Evolutionary conservation across 2,797 vertebrate species (phyloP).

Genomic region (Sphenodon punctatus): DNA sequence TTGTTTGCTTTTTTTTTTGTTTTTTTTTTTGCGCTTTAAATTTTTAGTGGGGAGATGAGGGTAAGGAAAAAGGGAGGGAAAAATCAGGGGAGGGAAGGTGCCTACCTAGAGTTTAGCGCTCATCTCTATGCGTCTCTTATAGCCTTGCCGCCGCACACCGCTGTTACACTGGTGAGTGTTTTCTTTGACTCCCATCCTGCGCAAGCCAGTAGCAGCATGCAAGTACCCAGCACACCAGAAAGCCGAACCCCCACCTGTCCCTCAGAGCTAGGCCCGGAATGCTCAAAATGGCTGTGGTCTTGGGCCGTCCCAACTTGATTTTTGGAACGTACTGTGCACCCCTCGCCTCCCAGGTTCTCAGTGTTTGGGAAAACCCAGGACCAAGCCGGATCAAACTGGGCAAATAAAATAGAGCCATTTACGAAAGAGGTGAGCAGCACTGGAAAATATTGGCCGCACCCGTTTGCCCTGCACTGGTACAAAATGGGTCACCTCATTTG

Average conservation of each 20-base stretch:
- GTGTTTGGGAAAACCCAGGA: neutral
- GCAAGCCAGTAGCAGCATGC: slow-evolving; percentile 42
- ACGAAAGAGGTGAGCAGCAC: neutral
- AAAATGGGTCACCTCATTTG: too few relatives aligned
- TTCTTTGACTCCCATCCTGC: slow-evolving; percentile 33
- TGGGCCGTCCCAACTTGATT: neutral
- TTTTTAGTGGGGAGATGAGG: slow-evolving; percentile 69
- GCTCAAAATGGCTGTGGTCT: neutral
- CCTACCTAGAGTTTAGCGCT: neutral
- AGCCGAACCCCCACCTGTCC: neutral
- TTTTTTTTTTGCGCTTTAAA: too few relatives aligned
- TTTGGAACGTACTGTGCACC: neutral
- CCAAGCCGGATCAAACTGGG: neutral
- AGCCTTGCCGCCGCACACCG: neutral
- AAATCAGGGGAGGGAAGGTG: slow-evolving; percentile 51
- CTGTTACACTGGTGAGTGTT: neutral
- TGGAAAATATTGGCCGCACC: neutral
- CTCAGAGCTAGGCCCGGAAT: too few relatives aligned
- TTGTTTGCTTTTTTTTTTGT: slow-evolving; percentile 58
- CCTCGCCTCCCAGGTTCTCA: neutral
- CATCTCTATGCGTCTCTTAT: slow-evolving; percentile 15
- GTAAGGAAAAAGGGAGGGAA: slow-evolving; percentile 72
- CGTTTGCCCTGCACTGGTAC: neutral
- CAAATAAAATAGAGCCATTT: neutral
- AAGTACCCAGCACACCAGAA: slow-evolving; percentile 36